Evolutionary conservation across 2,113 vertebrate species (phyloP).

Genomic region (Benitochromis conjunctus): DNA sequence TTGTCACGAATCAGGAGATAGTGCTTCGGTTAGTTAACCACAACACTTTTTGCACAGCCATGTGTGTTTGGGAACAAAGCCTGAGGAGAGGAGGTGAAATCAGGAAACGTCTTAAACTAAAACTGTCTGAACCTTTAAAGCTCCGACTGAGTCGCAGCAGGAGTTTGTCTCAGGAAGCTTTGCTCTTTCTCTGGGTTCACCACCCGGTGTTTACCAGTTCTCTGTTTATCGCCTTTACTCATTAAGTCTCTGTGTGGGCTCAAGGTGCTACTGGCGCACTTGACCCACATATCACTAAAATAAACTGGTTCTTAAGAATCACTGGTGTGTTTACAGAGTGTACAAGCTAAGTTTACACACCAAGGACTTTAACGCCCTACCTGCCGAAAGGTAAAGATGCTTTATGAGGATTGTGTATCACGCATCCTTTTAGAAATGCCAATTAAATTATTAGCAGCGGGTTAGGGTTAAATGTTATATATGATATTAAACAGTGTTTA

Average conservation of each 20-base stretch:
- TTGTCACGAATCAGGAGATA: not conserved
- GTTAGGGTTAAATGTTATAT: no score
- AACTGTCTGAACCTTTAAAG: not conserved
- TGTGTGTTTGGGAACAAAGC: not conserved
- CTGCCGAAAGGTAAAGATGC: not conserved
- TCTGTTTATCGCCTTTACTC: not conserved
- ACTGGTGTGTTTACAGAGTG: not conserved
- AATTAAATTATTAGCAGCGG: not conserved
- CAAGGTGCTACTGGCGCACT: not conserved
- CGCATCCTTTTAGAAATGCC: not conserved
- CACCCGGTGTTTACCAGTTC: not conserved
- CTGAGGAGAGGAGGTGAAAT: not conserved
- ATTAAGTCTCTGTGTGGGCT: not conserved
- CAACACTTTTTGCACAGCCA: not conserved
- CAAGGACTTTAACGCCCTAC: not conserved
- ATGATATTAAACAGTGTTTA: no score
- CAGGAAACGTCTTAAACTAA: not conserved
- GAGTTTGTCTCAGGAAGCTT: not conserved
- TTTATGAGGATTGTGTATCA: not conserved
- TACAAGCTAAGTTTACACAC: not conserved
- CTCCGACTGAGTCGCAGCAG: not conserved
- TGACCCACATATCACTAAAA: slow-evolving; percentile 14
- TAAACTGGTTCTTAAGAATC: not conserved
- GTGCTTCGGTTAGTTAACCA: not conserved
- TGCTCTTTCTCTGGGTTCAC: not conserved